Percentiles rank a stretch among this genome's conserved stretches.
These are phyloP conservation scores for Eidolon dupreanum DNA, from an alignment of 2,797 vertebrate species.

Conservation along the genomic window DNA sequence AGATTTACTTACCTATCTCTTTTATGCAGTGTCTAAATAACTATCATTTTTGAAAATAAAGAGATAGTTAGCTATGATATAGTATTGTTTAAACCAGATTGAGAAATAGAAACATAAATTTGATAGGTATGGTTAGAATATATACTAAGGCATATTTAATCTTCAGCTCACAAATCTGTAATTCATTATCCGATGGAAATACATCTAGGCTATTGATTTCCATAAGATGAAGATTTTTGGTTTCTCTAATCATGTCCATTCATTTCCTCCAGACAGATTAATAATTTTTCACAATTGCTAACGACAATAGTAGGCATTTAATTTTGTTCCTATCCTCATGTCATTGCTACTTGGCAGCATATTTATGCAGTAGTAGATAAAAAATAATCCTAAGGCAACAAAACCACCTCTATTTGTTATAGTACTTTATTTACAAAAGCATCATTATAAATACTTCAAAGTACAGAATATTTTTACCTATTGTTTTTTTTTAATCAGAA, in stretches of 20 bases:
- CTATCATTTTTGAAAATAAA: constrained; percentile 48
- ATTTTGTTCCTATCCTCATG: constrained; percentile 35
- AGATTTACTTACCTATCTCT: background rate
- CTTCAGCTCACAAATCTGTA: constrained; percentile 34
- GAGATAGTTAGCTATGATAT: background rate
- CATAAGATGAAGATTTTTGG: constrained; percentile 64
- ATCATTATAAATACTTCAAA: constrained; percentile 51
- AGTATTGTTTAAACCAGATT: constrained; percentile 39
- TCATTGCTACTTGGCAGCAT: background rate
- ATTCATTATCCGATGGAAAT: constrained; percentile 68
- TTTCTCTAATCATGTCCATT: constrained; percentile 70
- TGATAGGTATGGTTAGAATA: background rate
- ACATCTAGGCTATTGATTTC: constrained; percentile 68
- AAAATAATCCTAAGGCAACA: constrained; percentile 43
- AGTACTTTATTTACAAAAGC: constrained; percentile 53
- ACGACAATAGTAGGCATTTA: constrained; percentile 66
- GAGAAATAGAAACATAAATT: constrained; percentile 12
- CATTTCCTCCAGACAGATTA: constrained; percentile 65
- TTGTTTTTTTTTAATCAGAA: constrained; percentile 62
- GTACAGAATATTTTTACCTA: constrained; percentile 17
- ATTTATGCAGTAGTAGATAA: constrained; percentile 47
- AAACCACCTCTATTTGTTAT: constrained; percentile 44
- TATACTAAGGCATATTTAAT: constrained; percentile 47
- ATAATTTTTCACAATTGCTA: constrained; percentile 68
- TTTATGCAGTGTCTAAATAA: background rate